Percentiles rank a stretch among this genome's conserved stretches.
Evolutionary conservation across 2,797 vertebrate genomes (phyloP).

Genomic region (Muscicapa comitata): DNA sequence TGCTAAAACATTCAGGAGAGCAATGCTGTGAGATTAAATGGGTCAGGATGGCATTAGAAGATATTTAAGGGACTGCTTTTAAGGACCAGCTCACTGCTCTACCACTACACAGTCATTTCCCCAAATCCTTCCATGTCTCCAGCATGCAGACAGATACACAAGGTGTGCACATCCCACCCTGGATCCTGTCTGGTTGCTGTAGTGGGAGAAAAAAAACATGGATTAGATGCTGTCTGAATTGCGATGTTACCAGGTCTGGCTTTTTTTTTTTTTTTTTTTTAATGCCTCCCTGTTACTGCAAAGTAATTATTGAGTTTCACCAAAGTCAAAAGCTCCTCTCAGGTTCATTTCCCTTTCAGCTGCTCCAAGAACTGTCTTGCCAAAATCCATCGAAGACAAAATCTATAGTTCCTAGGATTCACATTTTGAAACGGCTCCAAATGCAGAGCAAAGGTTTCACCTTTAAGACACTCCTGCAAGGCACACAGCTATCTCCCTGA

Average conservation of each 20-base stretch:
- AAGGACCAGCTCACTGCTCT: background rate
- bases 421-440: background rate
- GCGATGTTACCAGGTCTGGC: background rate
- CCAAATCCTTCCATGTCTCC: background rate
- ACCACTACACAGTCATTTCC: background rate
- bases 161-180: background rate
- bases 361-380: background rate
- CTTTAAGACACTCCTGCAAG: background rate
- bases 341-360: background rate
- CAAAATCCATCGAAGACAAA: background rate
- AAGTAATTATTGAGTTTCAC: background rate
- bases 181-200: background rate
- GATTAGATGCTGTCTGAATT: background rate
- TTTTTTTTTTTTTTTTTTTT: background rate
- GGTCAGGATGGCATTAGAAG: background rate
- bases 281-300: background rate
- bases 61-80: background rate
- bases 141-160: accelerated
- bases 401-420: background rate
- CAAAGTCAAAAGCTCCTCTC: background rate
- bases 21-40: background rate
- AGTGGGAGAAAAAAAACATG: background rate
- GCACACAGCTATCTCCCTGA: background rate
- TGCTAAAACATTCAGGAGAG: background rate
- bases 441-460: background rate